phyloP scores from a whole-genome alignment of 2,113 vertebrate genomes.

The Onychostoma macrolepis region DNA sequence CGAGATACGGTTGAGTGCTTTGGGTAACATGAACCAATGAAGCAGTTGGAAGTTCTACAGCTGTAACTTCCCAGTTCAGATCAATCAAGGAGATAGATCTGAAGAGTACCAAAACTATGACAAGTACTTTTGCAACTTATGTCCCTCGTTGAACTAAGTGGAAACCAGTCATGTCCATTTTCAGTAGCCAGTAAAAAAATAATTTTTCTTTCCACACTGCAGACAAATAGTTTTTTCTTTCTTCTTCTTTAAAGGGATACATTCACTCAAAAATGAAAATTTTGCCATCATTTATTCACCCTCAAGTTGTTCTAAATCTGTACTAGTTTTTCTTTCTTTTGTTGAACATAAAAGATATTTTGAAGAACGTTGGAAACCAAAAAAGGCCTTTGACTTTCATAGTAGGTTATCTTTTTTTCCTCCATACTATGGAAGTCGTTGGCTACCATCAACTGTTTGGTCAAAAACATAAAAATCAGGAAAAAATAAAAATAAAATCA shows the following conservation, averaged over 20 bases:
- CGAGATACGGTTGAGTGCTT: not conserved
- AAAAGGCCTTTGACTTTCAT: too few species aligned
- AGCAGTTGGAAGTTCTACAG: not conserved
- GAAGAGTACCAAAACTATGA: constrained; percentile 30
- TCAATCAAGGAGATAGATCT: constrained; percentile 1
- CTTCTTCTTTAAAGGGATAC: not conserved
- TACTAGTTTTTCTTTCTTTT: too few species aligned
- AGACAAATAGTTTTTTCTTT: not conserved
- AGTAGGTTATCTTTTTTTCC: too few species aligned
- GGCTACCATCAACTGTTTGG: too few species aligned
- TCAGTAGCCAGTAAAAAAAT: not conserved
- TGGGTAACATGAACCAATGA: constrained; percentile 3
- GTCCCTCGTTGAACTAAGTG: not conserved
- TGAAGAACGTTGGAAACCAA: too few species aligned
- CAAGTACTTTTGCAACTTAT: constrained; percentile 31
- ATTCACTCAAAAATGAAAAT: too few species aligned
- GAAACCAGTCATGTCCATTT: not conserved
- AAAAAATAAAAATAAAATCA: not conserved
- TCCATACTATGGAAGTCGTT: too few species aligned
- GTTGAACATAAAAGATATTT: too few species aligned
- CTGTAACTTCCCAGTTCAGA: not conserved
- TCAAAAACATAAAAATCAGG: not conserved
- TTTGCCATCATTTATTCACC: not conserved
- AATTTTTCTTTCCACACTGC: not conserved
- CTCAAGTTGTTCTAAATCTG: too few species aligned